These are phyloP conservation scores for Pithecia hirsuta DNA, from an alignment of 2,797 vertebrate genomes.

Conservation along the genomic window DNA sequence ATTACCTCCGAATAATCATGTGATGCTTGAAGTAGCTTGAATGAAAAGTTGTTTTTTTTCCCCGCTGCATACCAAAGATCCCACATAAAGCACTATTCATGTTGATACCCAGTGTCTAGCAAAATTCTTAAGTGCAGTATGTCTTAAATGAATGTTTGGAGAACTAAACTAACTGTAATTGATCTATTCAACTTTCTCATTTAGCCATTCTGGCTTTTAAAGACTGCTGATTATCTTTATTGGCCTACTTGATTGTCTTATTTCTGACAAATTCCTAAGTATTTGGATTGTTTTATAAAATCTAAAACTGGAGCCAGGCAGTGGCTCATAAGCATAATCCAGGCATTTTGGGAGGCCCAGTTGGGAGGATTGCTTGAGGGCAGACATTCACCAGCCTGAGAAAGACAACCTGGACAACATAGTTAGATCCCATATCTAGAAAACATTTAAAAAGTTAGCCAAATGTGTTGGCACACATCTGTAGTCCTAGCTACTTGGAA, in stretches of 20 bases:
- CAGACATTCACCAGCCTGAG: not conserved
- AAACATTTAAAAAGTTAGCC: not conserved
- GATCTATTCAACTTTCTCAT: not conserved
- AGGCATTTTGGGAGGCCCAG: not conserved
- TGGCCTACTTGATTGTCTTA: not conserved
- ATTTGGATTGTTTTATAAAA: not conserved
- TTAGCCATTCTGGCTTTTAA: not conserved
- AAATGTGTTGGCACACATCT: not conserved
- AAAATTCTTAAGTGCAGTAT: not conserved
- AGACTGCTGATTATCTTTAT: not conserved
- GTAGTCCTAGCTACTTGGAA: not conserved
- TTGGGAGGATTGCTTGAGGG: not conserved
- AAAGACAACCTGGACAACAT: not conserved
- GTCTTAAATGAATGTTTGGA: constrained; percentile 4
- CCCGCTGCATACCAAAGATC: not conserved
- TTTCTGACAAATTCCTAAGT: not conserved
- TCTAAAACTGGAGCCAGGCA: not conserved
- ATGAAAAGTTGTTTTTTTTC: not conserved
- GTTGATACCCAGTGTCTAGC: not conserved
- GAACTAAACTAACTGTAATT: not conserved
- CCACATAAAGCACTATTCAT: not conserved
- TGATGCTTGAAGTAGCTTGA: not conserved
- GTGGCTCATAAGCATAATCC: not conserved
- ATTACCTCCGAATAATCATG: not conserved
- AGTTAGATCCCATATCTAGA: not conserved